phyloP scores from a whole-genome alignment of 2,888 invertebrate species.

The Microplitis deprimator region DNA sequence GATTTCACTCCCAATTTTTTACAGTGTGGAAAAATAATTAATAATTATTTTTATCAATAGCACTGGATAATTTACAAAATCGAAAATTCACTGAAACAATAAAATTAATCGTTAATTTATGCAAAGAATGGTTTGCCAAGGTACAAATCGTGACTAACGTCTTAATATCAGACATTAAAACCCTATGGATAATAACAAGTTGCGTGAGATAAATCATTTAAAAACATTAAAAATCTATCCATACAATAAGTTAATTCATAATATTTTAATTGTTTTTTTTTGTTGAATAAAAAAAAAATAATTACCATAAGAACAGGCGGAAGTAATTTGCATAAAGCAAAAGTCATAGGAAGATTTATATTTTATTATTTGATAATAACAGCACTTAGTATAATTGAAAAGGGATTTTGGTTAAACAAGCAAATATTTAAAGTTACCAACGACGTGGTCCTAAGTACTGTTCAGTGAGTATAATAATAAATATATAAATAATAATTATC shows the following conservation, averaged over 20 bases:
- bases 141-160: slow-evolving; percentile 37
- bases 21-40: too few relatives aligned
- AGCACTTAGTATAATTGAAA: slow-evolving; percentile 54
- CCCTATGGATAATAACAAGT: slow-evolving; percentile 56
- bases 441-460: slow-evolving; percentile 45
- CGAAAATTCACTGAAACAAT: slow-evolving; percentile 23
- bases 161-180: slow-evolving; percentile 52
- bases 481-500: background rate
- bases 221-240: background rate
- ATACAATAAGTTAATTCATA: background rate
- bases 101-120: slow-evolving; percentile 6
- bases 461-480: slow-evolving; percentile 45
- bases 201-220: slow-evolving; percentile 26
- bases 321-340: slow-evolving; percentile 48
- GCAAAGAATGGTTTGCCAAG: slow-evolving; percentile 36
- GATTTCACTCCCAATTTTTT: too few relatives aligned
- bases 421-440: slow-evolving; percentile 50
- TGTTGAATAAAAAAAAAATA: slow-evolving; percentile 17
- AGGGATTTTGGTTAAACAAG: slow-evolving; percentile 52
- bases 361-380: slow-evolving; percentile 55
- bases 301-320: slow-evolving; percentile 46
- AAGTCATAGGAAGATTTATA: slow-evolving; percentile 53
- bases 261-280: slow-evolving; percentile 30
- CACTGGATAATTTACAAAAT: slow-evolving; percentile 24
- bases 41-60: slow-evolving; percentile 2